Evolutionary conservation across 2,113 vertebrate species (phyloP), one percentile per base, ranked within the genome.

Genomic region (Abramis brama): DNA sequence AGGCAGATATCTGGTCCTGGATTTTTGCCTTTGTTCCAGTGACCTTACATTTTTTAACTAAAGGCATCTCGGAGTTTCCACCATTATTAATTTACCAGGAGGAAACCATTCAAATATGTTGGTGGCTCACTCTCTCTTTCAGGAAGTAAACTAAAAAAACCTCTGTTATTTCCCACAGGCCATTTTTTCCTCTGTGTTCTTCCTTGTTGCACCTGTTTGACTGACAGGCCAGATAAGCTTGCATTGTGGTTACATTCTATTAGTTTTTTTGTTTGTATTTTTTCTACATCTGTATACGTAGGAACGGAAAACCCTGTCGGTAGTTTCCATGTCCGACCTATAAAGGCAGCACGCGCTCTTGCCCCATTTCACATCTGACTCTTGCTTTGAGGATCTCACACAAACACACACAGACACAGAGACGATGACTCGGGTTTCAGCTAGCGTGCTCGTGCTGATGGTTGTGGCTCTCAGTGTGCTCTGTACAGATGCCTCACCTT

Each of bases 361-460:
- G 15, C 8, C 5, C 10, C 39, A 82, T 5, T 64, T 80, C n/a
- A 45, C 6, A 64, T 45, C 39, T 80, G 39, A 62, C 78, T 64
- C 30, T 68, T 73, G 39, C 59, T 64, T 30, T 64, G 59, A 77
- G 12, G 9, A 79, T 77, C 75, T 30, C n/a, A 52, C 33, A 64
- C 25, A 27, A 52, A 2, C 47, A 50, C 12, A 39, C 5, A 86
- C n/a, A n/a, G 27, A 84, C 70, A 78, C 66, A 74, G 64, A 85
- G 36, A 84, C 76, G 23, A 94, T 94, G 94, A 86, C 88, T 85
- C 88, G 88, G 73, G 15, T 91, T 84, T 91, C 74, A 87, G 87
- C 52, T 47, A 6, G 71, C 4, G 82, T 27, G 52, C 33, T 88
- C 3, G 62, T 86, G 2, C n/a, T 93, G 17, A 10, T 86, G 0